Base-by-base conservation (phyloP, 2,797 vertebrate genomes). In the Enteromius trimaculatus region DNA sequence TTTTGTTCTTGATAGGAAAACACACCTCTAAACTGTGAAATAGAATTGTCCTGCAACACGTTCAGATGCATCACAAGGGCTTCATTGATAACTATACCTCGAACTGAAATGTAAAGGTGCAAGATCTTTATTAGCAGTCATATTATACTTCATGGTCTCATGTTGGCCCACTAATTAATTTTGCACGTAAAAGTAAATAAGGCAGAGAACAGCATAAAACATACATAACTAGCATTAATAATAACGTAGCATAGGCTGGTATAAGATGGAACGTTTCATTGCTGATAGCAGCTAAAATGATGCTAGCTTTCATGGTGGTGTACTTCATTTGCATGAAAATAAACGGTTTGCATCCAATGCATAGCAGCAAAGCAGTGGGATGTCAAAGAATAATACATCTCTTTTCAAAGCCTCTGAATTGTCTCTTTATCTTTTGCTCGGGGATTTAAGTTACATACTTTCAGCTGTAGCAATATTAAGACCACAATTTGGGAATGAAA, bases 291-390 rank as follows among this genome's bases (percentile, higher is more conserved):
- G 42, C 82, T 78, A 78, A 62, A 83, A 70, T 77, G 64, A 83
- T 14, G 78, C 64, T 60, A 77, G 82, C 29, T 69, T 83, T 83
- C 39, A 79, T 71, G 34, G 29, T 71, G 76, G 55, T 83, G 75
- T 83, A 47, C 66, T 71, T 83, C 16, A 71, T 71, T 83, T 83
- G 76, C 66, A 77, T 76, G 72, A 82, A 66, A 82, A 76, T 29
- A 66, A 70, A 69, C 0, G 65, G 74, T 78, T 70, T 83, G 75
- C 65, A 70, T 82, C 80, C 75, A 37, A 83, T 83, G 51, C 81
- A 71, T 78, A 83, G 55, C 82, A 83, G 82, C 82, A 78, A 60
- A 83, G 75, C 82, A 78, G 82, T 79, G 75, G 65, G 75, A 71
- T 79, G 75, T 78, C 66, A 62, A 64, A 79, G 42, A 71, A 83